phyloP scores from a whole-genome alignment of 2,888 invertebrate species.

The Phaonia tiefii region DNA sequence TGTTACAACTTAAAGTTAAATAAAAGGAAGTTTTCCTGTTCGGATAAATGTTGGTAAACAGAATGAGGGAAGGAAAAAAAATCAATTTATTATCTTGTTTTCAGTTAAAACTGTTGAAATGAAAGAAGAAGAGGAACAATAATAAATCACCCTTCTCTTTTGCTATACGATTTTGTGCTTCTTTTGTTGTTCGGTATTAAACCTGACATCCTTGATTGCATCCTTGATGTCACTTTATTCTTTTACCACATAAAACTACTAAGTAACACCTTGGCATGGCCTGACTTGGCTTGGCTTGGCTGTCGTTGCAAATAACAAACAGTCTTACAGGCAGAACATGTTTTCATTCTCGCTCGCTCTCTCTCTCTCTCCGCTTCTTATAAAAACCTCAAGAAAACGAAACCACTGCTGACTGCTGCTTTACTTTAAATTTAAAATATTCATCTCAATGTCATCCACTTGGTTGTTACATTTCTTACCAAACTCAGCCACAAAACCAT shows the following conservation, averaged over 20 bases:
- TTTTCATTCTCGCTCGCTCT: conserved; percentile 29
- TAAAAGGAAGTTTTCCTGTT: no score
- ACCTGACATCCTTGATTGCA: conserved; percentile 60
- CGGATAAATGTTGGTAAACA: no score
- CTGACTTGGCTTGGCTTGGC: conserved; percentile 13
- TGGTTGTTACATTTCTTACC: conserved; percentile 51
- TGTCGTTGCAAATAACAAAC: conserved; percentile 8
- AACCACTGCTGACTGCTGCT: conserved; percentile 33
- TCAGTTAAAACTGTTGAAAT: background rate
- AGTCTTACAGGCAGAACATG: conserved; percentile 11
- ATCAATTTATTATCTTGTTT: conserved; percentile 33
- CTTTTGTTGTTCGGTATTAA: conserved; percentile 19
- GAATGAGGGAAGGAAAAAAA: background rate
- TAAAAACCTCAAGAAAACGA: conserved; percentile 38
- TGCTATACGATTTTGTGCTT: conserved; percentile 33
- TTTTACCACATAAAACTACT: conserved; percentile 27
- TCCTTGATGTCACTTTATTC: conserved; percentile 66
- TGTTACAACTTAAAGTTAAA: no score
- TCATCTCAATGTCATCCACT: conserved; percentile 65
- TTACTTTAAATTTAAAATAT: conserved; percentile 45
- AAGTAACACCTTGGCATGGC: conserved; percentile 61
- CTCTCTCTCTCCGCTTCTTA: conserved; percentile 20
- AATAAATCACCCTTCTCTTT: conserved; percentile 42
- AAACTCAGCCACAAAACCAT: conserved; percentile 62
- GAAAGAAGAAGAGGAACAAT: background rate